A percentile compares a stretch with the other conserved stretches of the same genome.
phyloP scores from a whole-genome alignment of 2,888 invertebrate genomes.

The Druceiella hillmani region DNA sequence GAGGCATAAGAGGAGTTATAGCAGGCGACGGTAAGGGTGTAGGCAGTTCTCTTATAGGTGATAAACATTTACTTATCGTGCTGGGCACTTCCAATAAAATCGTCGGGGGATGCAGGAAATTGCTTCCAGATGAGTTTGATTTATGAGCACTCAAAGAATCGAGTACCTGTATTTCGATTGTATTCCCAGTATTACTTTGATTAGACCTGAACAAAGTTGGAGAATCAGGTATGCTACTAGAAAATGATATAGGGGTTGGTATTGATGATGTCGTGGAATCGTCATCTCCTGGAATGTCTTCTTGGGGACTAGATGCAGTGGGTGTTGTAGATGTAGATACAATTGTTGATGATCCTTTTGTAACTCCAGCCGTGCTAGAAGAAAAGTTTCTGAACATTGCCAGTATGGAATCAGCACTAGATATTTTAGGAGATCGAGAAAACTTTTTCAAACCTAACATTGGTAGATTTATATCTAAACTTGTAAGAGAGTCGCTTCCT shows the following conservation, averaged over 20 bases:
- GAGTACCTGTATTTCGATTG: slow-evolving; percentile 54
- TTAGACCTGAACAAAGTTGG: slow-evolving; percentile 37
- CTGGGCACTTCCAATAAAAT: slow-evolving; percentile 74
- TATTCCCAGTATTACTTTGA: slow-evolving; percentile 34
- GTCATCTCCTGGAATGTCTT: slow-evolving; percentile 66
- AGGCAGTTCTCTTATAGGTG: slow-evolving; percentile 73
- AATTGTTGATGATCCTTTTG: slow-evolving; percentile 56
- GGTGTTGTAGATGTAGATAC: slow-evolving; percentile 66
- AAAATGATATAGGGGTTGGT: slow-evolving; percentile 55
- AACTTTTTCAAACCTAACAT: slow-evolving; percentile 55
- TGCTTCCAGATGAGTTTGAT: slow-evolving; percentile 50
- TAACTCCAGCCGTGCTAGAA: slow-evolving; percentile 55
- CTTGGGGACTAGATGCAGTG: slow-evolving; percentile 69
- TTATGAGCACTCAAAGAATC: slow-evolving; percentile 66
- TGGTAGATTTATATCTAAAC: slow-evolving; percentile 61
- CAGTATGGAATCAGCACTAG: slow-evolving; percentile 73
- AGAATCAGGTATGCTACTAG: slow-evolving; percentile 57
- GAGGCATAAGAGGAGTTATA: slow-evolving; percentile 56
- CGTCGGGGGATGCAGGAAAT: slow-evolving; percentile 65
- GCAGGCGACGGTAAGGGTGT: slow-evolving; percentile 62
- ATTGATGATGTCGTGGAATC: slow-evolving; percentile 65
- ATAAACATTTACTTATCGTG: slow-evolving; percentile 69
- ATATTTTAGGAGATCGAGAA: slow-evolving; percentile 57
- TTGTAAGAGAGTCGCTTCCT: slow-evolving; percentile 72
- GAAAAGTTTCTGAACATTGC: slow-evolving; percentile 75